Conservation (phyloP, 92 coral and sea anemone genomes). For the Palythoa caribaeorum region DNA sequence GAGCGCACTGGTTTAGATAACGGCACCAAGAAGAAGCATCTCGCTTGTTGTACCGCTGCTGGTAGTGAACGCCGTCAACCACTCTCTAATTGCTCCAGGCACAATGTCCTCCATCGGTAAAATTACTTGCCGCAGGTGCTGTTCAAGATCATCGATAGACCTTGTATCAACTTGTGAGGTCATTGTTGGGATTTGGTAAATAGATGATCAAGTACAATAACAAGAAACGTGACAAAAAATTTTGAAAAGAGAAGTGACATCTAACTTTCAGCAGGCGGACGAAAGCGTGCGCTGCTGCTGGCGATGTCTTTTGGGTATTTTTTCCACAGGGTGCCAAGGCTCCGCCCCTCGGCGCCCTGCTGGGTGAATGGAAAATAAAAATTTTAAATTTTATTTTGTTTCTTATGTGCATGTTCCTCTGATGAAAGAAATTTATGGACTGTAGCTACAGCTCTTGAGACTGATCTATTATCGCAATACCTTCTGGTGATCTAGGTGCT, state of each 20-base stretch:
- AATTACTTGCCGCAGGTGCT: constrained; percentile 37
- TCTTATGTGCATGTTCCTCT: not conserved
- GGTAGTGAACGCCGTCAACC: constrained; percentile 1
- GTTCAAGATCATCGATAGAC: constrained; percentile 8
- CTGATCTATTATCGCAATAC: not conserved
- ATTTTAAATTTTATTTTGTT: not conserved
- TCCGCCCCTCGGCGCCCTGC: not conserved
- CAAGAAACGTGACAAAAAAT: not conserved
- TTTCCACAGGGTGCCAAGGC: not conserved
- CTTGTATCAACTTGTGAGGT: not conserved
- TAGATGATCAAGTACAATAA: not conserved
- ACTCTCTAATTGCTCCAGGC: constrained; percentile 24
- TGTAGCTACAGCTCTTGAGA: not conserved
- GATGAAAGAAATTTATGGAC: not conserved
- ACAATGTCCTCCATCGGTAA: constrained; percentile 31
- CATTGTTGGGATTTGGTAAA: not conserved
- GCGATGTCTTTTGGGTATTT: not conserved
- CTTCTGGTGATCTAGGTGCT: not conserved
- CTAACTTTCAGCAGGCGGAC: not conserved
- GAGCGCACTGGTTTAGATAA: constrained; percentile 2
- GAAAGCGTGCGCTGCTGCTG: not conserved
- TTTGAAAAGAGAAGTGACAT: not conserved
- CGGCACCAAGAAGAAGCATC: constrained; percentile 16
- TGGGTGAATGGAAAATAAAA: not conserved
- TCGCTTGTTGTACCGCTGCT: constrained; percentile 53